Percentiles rank a stretch among this genome's conserved stretches.
Evolutionary conservation across 2,888 invertebrate species (phyloP).

Genomic region (Oscheius sp.): DNA sequence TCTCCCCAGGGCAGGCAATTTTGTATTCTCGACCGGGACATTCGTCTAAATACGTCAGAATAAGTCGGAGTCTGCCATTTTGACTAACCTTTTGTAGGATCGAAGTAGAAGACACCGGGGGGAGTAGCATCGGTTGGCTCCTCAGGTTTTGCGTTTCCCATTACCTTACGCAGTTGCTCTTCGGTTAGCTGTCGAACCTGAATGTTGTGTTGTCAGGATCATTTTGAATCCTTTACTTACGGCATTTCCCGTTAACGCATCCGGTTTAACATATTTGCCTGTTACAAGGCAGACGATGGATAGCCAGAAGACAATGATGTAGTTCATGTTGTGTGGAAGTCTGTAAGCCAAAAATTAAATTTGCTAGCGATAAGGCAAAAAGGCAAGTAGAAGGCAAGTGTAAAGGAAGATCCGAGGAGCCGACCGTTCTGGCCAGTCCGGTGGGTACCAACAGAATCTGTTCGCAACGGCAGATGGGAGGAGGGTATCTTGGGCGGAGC

Average conservation of each 20-base stretch:
- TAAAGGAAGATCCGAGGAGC: not conserved
- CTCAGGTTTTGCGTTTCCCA: not conserved
- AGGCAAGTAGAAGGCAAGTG: not conserved
- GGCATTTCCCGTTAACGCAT: conserved; percentile 2
- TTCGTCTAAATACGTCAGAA: conserved; percentile 12
- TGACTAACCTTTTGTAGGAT: not conserved
- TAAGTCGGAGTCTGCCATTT: not conserved
- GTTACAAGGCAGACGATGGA: not conserved
- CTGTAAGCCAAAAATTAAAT: no score
- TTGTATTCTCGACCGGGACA: conserved; percentile 21
- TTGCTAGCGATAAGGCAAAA: not conserved
- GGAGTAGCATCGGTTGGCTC: not conserved
- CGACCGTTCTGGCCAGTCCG: not conserved
- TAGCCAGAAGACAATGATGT: no score
- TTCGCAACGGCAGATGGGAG: no score
- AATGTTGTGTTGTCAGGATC: not conserved
- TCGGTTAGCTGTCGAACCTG: conserved; percentile 18
- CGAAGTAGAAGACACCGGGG: not conserved
- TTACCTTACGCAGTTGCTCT: not conserved
- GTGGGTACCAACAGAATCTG: no score
- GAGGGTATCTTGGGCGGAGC: conserved; percentile 14
- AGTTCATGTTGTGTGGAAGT: no score
- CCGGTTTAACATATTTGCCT: conserved; percentile 27
- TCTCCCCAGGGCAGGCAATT: conserved; percentile 15
- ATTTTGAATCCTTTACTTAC: not conserved